phyloP scores from a whole-genome alignment of 2,888 invertebrate species.

The Tetramorium bicarinatum region DNA sequence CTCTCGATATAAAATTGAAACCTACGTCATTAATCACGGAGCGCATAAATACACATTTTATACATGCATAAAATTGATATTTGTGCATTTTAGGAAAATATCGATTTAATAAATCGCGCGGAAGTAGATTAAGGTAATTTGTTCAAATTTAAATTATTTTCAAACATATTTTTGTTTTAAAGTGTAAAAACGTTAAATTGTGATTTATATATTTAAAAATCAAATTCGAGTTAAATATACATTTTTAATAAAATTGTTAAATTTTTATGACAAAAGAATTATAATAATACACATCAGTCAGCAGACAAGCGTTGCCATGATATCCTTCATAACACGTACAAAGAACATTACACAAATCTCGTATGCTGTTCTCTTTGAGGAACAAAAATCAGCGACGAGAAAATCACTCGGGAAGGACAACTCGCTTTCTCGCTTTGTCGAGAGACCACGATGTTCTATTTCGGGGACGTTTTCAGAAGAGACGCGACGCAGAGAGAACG shows the following conservation, averaged over 20 bases:
- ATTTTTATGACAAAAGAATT: constrained; percentile 5
- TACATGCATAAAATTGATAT: constrained; percentile 15
- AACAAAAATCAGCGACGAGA: constrained; percentile 35
- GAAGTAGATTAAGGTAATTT: neutral
- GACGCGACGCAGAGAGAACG: constrained; percentile 43
- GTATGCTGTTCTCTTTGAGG: constrained; percentile 20
- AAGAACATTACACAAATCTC: constrained; percentile 21
- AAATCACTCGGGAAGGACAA: constrained; percentile 33
- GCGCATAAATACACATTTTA: neutral
- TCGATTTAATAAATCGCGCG: neutral
- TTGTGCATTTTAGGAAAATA: neutral
- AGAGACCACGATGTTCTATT: constrained; percentile 60
- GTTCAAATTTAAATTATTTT: neutral
- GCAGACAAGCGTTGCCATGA: constrained; percentile 1
- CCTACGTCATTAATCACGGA: constrained; percentile 13
- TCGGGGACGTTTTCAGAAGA: constrained; percentile 59
- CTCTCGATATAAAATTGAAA: constrained; percentile 30
- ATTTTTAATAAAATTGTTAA: neutral
- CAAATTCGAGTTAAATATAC: neutral
- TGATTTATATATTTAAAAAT: neutral
- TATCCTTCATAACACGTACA: neutral
- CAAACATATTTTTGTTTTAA: neutral
- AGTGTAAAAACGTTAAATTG: neutral
- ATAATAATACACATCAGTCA: neutral
- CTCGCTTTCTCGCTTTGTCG: constrained; percentile 19